Percentiles rank a stretch among this genome's conserved stretches.
Conservation (phyloP, 2,113 vertebrate genomes). For the Rhineura floridana region DNA sequence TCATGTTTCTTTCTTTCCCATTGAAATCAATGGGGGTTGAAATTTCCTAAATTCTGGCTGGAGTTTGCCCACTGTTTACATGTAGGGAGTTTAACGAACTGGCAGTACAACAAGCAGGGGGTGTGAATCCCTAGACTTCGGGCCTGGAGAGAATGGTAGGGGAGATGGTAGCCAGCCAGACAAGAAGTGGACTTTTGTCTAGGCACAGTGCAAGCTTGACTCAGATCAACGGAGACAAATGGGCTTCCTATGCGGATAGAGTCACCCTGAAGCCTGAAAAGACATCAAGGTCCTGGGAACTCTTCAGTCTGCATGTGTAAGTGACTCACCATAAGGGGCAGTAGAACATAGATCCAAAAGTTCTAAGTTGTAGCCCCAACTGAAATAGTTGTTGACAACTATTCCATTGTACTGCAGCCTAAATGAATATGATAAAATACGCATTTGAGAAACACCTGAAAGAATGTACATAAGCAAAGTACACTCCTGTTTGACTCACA, state of each 20-base stretch:
- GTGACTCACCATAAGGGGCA: neutral
- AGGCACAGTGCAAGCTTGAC: neutral
- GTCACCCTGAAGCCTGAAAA: neutral
- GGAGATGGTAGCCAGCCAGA: neutral
- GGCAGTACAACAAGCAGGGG: neutral
- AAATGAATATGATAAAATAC: neutral
- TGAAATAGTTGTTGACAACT: neutral
- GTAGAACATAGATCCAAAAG: neutral
- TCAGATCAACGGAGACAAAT: neutral
- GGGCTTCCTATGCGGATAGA: neutral
- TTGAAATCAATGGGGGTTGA: neutral
- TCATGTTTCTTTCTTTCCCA: no score
- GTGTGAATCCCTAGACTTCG: neutral
- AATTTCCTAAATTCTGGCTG: neutral
- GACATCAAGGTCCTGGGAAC: neutral
- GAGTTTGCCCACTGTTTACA: neutral
- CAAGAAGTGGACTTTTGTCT: neutral
- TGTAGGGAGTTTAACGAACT: neutral
- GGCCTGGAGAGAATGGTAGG: no score
- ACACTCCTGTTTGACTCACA: accelerated
- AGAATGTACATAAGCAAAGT: neutral
- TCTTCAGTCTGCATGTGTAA: neutral
- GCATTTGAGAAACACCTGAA: constrained; percentile 14
- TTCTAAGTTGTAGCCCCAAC: neutral
- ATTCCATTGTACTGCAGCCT: constrained; percentile 53